These are phyloP conservation scores for Hippopotamyrus pictus DNA, from an alignment of 2,797 vertebrate species.

Conservation along the genomic window DNA sequence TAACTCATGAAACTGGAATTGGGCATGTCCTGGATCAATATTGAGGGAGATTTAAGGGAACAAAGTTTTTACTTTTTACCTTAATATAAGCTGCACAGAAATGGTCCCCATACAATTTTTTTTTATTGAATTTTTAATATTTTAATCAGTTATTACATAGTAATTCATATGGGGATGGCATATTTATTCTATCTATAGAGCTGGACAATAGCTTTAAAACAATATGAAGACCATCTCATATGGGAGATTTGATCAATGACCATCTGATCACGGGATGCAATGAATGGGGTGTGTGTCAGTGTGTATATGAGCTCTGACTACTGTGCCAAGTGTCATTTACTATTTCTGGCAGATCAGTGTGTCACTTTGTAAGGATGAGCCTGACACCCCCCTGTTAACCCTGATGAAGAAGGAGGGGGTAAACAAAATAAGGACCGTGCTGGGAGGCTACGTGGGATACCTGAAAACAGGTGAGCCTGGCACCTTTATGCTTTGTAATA, in stretches of 20 bases:
- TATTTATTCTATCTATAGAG: too few relatives aligned
- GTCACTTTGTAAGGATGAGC: conserved; percentile 86
- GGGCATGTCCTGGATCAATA: too few relatives aligned
- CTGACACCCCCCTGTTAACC: conserved; percentile 71
- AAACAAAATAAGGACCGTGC: conserved; percentile 66
- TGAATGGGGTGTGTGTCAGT: neutral
- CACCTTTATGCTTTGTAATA: neutral
- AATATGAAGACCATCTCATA: too few relatives aligned
- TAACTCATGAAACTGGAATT: too few relatives aligned
- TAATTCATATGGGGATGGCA: too few relatives aligned
- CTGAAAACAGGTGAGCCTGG: conserved; percentile 74
- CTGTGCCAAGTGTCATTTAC: neutral
- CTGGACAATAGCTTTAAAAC: too few relatives aligned
- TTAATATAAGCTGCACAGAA: too few relatives aligned
- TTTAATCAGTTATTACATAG: too few relatives aligned
- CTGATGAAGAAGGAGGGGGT: conserved; percentile 83
- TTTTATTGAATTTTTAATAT: too few relatives aligned
- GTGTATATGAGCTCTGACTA: neutral
- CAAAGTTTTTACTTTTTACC: too few relatives aligned
- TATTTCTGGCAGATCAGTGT: conserved; percentile 65
- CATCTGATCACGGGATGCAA: neutral
- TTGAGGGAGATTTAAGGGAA: too few relatives aligned
- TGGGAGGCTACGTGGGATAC: conserved; percentile 78
- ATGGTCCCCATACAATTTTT: too few relatives aligned
- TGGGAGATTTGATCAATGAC: neutral